phyloP scores from a whole-genome alignment of 2,113 vertebrate species.

The Alouatta palliata region DNA sequence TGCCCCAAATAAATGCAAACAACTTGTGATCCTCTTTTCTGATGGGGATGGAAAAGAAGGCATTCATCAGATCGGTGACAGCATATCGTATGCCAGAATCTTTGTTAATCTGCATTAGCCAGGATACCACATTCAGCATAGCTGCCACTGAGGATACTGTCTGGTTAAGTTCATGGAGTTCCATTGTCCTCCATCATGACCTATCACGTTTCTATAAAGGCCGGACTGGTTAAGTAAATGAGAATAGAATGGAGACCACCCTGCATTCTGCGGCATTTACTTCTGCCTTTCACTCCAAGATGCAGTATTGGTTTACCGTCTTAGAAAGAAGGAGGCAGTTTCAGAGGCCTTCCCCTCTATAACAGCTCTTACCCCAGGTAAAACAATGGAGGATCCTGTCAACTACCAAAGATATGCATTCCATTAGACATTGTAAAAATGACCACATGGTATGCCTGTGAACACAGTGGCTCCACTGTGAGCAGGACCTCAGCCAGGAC shows the following conservation, averaged over 20 bases:
- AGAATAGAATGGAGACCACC: background rate
- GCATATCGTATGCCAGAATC: background rate
- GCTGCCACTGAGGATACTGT: background rate
- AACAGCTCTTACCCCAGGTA: background rate
- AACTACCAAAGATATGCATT: background rate
- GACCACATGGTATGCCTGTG: background rate
- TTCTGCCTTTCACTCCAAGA: background rate
- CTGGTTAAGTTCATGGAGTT: background rate
- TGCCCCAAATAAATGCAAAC: background rate
- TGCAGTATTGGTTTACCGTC: background rate
- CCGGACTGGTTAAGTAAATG: background rate
- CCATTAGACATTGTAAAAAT: background rate
- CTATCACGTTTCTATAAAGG: background rate
- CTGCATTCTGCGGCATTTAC: background rate
- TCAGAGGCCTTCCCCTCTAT: background rate
- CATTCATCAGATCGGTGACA: background rate
- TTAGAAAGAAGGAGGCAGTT: background rate
- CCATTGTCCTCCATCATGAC: background rate
- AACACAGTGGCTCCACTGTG: background rate
- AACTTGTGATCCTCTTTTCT: background rate
- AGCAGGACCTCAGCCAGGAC: background rate
- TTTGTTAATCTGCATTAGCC: background rate
- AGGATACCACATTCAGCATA: background rate
- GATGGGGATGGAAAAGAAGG: background rate
- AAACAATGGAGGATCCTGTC: background rate